phyloP scores from a whole-genome alignment of 1,140 invertebrate species.

The Tetramorium alpestre region DNA sequence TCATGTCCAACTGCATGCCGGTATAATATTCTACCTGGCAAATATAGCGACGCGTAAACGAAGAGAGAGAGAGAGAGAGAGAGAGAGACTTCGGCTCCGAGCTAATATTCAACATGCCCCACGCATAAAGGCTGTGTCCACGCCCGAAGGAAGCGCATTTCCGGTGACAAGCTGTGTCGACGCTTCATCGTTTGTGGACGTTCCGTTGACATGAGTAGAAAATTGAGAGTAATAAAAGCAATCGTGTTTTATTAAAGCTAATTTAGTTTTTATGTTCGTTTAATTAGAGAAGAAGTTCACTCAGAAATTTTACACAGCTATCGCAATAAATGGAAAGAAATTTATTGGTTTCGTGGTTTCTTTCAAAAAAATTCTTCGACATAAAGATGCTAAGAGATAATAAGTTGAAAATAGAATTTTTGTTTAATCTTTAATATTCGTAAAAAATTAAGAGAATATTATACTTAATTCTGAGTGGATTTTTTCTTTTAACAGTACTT shows the following conservation, averaged over 20 bases:
- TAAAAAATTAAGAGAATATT: neutral
- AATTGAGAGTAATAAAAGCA: constrained; percentile 18
- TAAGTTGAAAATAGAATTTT: neutral
- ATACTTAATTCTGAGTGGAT: neutral
- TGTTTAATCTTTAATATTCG: neutral
- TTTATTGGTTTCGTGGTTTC: neutral
- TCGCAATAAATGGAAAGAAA: neutral
- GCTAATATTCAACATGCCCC: constrained; percentile 36
- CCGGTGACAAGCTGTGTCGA: neutral
- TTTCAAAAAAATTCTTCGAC: neutral
- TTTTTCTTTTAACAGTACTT: neutral
- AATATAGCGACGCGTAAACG: constrained; percentile 11
- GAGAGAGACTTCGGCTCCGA: neutral
- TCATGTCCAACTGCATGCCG: neutral
- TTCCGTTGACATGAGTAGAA: neutral
- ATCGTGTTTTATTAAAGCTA: neutral
- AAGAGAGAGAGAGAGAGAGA: neutral
- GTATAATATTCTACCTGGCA: constrained; percentile 45
- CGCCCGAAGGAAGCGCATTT: constrained; percentile 41
- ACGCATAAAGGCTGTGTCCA: constrained; percentile 36
- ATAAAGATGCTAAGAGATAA: neutral
- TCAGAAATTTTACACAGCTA: neutral
- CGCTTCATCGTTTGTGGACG: neutral
- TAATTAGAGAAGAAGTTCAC: neutral
- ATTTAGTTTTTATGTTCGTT: neutral